Evolutionary conservation across 2,797 vertebrate species (phyloP).

Genomic region (Monodelphis domestica): DNA sequence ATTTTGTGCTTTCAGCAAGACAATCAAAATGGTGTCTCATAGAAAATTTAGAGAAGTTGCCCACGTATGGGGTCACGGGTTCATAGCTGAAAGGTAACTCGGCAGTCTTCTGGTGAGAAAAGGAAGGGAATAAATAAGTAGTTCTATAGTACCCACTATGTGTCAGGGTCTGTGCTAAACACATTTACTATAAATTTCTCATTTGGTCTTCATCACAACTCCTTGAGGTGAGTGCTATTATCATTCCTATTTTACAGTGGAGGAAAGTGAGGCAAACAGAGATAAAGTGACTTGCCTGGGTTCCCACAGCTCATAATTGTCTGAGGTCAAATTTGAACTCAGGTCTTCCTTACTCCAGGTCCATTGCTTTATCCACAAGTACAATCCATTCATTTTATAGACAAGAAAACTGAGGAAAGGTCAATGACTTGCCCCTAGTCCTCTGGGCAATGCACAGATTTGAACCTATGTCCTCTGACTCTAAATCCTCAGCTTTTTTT

Average conservation of each 20-base stretch:
- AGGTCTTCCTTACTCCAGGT: too few relatives aligned
- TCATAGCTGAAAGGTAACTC: not conserved
- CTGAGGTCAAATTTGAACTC: not conserved
- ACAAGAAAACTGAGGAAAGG: not conserved
- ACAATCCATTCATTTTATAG: not conserved
- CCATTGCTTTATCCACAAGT: not conserved
- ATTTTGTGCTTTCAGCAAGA: slow-evolving; percentile 45
- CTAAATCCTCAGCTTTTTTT: too few relatives aligned
- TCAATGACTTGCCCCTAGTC: not conserved
- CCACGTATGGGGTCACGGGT: not conserved
- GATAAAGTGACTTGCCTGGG: not conserved
- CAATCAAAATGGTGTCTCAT: not conserved
- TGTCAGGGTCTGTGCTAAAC: not conserved
- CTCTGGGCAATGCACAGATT: not conserved
- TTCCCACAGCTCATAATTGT: not conserved
- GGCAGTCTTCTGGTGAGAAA: not conserved
- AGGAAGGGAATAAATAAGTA: not conserved
- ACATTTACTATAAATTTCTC: not conserved
- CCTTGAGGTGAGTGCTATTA: not conserved
- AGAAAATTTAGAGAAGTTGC: not conserved
- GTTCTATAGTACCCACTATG: not conserved
- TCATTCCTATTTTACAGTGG: not conserved
- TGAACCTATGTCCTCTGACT: not conserved
- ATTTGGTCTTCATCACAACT: not conserved
- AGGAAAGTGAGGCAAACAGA: not conserved